Base-by-base conservation (phyloP, 2,888 invertebrate genomes). In the Anorthoa munda region DNA sequence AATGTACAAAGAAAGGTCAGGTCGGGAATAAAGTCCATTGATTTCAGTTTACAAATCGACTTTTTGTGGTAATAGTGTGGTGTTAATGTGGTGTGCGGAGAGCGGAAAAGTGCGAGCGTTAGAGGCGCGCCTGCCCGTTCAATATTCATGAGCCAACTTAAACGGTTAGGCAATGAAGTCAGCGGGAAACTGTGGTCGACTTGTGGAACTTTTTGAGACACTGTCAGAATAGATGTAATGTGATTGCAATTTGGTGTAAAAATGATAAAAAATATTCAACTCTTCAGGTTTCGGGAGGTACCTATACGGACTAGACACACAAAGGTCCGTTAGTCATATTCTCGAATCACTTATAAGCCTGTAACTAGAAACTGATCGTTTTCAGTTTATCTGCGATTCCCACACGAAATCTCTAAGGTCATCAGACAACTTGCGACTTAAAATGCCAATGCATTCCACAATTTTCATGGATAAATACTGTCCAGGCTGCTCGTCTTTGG, bases 111-210 rank as follows among this genome's bases (percentile, higher is more conserved):
- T 87, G 87, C 82, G 88, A 86, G 86, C 87, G 86, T 84, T 82
- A 84, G 87, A 87, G 87, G 85, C 89, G 89, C 88, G 73, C 87
- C 87, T 71, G 81, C 75, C 72, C 88, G 91, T 92, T 95, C 92
- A 94, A 95, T 95, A 95, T 95, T 94, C 95, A 95, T 95, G 94
- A 95, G 90, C 86, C 81, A 91, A 93, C 92, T 93, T 92, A 87
- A 87, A 89, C 89, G 88, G 76, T 88, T 84, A 86, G 86, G 91
- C 90, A 85, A 85, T 84, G 81, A 86, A 90, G 88, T 86, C 83
- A 84, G 90, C 86, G 89, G 85, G 84, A 71, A 75, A 58, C n/a
- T 75, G 66, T 78, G 67, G 78, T 77, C 58, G 68, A 58, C n/a
- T 46, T 48, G 51, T 15, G 26, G 48, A 55, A 53, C 21, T 56